These are phyloP conservation scores for Danio tinwini DNA, from an alignment of 2,797 vertebrate species.

Conservation along the genomic window DNA sequence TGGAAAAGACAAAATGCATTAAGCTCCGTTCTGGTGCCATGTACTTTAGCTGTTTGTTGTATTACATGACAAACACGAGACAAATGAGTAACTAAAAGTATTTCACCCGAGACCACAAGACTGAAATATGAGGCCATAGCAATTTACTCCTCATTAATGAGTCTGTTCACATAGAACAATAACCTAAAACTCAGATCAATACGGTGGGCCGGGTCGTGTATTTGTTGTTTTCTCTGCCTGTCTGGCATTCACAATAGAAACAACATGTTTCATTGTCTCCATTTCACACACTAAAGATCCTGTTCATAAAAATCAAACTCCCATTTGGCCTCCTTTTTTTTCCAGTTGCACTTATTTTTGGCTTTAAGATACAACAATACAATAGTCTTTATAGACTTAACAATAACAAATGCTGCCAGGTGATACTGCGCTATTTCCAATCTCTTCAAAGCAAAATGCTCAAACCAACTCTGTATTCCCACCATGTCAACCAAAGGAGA, in stretches of 20 bases:
- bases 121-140: constrained; percentile 36
- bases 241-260: constrained; percentile 61
- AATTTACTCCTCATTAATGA: constrained; percentile 59
- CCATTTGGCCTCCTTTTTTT: constrained; percentile 59
- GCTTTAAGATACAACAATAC: constrained; percentile 12
- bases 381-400: constrained; percentile 6
- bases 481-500: constrained; percentile 59
- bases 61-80: constrained; percentile 44
- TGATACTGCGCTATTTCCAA: constrained; percentile 24
- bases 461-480: constrained; percentile 54
- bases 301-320: constrained; percentile 47
- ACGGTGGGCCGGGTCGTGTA: constrained; percentile 55
- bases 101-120: constrained; percentile 49
- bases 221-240: constrained; percentile 56
- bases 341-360: constrained; percentile 42
- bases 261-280: constrained; percentile 63
- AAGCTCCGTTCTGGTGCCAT: constrained; percentile 46
- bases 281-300: constrained; percentile 64
- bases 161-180: constrained; percentile 61
- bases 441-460: constrained; percentile 57
- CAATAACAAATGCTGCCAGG: background rate
- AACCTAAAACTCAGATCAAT: constrained; percentile 65
- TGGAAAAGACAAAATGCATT: constrained; percentile 60
- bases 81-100: constrained; percentile 39
- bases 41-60: constrained; percentile 56